Evolutionary conservation across 2,797 vertebrate species (phyloP).

Genomic region (Lithobates sylvaticus): DNA sequence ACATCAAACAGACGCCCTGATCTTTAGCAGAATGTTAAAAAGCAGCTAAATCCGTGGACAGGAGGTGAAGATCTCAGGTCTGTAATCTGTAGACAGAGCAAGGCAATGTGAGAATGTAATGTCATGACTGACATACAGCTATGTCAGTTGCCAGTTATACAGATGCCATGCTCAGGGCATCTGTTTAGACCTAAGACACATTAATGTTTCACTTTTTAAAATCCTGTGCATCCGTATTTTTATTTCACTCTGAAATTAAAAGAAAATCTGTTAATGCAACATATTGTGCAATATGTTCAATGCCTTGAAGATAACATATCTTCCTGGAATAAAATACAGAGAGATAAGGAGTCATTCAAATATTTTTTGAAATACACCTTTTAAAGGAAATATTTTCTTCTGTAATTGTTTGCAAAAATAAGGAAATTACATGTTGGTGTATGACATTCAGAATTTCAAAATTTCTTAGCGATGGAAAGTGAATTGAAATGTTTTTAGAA

Average conservation of each 20-base stretch:
- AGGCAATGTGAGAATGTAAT: constrained; percentile 63
- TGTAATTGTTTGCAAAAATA: too few species aligned
- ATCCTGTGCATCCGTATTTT: constrained; percentile 51
- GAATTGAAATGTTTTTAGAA: too few species aligned
- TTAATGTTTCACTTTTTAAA: constrained; percentile 56
- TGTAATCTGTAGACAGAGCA: constrained; percentile 59
- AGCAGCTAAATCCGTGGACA: constrained; percentile 53
- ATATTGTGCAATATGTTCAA: constrained; percentile 52
- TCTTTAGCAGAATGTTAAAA: constrained; percentile 54
- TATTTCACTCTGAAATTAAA: constrained; percentile 58
- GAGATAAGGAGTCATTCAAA: background rate
- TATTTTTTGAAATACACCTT: background rate
- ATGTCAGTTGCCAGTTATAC: constrained; percentile 59
- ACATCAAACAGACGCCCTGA: constrained; percentile 33
- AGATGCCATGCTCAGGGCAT: constrained; percentile 60
- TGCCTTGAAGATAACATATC: constrained; percentile 23
- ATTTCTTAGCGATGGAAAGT: too few species aligned
- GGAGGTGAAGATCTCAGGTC: constrained; percentile 61
- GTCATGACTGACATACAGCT: constrained; percentile 58
- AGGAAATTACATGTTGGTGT: too few species aligned
- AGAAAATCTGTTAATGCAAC: constrained; percentile 51
- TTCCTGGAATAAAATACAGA: background rate
- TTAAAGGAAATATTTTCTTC: background rate
- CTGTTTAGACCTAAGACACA: constrained; percentile 60
- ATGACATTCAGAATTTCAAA: too few species aligned